Evolutionary conservation across 2,113 vertebrate genomes (phyloP), one percentile per base, ranked within the genome.

Genomic region (Hyaena hyaena): DNA sequence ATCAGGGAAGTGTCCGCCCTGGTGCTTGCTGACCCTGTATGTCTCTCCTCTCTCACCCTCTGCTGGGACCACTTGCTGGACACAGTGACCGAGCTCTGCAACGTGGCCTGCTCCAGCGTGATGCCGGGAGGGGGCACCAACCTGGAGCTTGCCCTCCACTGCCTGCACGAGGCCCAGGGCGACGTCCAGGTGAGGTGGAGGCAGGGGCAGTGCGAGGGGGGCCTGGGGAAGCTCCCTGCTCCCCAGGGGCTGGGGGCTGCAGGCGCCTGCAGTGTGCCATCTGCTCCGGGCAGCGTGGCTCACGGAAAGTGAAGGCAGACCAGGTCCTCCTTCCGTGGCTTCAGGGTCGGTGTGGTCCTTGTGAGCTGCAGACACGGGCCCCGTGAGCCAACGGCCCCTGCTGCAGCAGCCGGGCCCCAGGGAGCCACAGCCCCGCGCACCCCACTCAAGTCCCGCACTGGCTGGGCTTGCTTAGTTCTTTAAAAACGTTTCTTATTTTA

Each of bases 51-150:
- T 33, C 93, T 53, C 15, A 24, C 39, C 0, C 55, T n/a, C 17
- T 12, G 24, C 23, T 33, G 63, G 31, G 21, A 14, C 85, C 61
- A 1, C 86, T 19, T 10, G 1, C 4, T 26, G 85, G 85, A 10
- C 15, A 48, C 83, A 99, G 99, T 99, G 55, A 98, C 98, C 0
- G 97, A 98, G 15, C 98, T 99, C 76, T 97, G 99, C 79, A 98
- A 98, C 0, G 69, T 99, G 97, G 99, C 99, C 48, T 99, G 98
- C 97, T 99, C 99, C 96, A 99, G 99, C 4, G 98, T 96, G 23
- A 96, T 99, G 97, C 98, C 98, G 0, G 99, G 99, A 19, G 99
- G 99, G 89, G 99, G 99, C 77, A 99, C 98, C 33, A 99, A 99
- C 95, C 95, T 98, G 7, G 99, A 99, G 97, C 98, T 99, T 0